A percentile compares a stretch with the other conserved stretches of the same genome.
These are phyloP conservation scores for Ophiodon elongatus DNA, from an alignment of 2,113 vertebrate genomes.

Conservation along the genomic window DNA sequence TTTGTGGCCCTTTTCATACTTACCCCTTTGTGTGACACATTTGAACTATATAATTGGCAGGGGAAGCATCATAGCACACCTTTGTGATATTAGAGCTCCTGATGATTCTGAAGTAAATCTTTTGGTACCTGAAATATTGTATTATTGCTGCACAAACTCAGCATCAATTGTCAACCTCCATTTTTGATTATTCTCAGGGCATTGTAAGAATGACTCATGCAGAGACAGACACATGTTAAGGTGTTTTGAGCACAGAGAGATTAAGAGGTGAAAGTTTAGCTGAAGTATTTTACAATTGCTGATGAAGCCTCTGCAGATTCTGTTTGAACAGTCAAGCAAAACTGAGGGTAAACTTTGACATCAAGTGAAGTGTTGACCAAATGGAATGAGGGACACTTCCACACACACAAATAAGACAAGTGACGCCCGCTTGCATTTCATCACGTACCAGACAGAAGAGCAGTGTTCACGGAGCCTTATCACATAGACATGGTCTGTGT, in stretches of 20 bases:
- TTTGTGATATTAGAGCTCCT: neutral
- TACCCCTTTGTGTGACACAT: neutral
- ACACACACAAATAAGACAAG: constrained; percentile 6
- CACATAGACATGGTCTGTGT: neutral
- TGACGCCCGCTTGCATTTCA: neutral
- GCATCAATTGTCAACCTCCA: neutral
- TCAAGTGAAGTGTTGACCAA: constrained; percentile 43
- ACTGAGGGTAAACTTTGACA: constrained; percentile 26
- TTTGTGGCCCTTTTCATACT: constrained; percentile 1
- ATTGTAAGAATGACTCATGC: constrained; percentile 14
- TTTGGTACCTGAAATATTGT: constrained; percentile 12
- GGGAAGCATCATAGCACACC: neutral
- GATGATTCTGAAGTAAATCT: constrained; percentile 23
- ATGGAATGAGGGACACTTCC: constrained; percentile 15
- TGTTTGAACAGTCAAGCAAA: constrained; percentile 47
- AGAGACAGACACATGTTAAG: neutral
- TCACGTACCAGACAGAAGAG: neutral
- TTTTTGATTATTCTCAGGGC: neutral
- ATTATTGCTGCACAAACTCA: neutral
- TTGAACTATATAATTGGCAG: constrained; percentile 12
- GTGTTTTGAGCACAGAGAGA: neutral
- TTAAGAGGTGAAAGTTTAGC: constrained; percentile 9
- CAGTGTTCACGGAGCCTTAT: neutral
- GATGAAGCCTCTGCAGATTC: constrained; percentile 19
- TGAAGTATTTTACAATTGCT: neutral